A percentile compares a stretch with the other conserved stretches of the same genome.
Evolutionary conservation across 2,888 invertebrate species (phyloP).

Genomic region (Adelphocoris suturalis): DNA sequence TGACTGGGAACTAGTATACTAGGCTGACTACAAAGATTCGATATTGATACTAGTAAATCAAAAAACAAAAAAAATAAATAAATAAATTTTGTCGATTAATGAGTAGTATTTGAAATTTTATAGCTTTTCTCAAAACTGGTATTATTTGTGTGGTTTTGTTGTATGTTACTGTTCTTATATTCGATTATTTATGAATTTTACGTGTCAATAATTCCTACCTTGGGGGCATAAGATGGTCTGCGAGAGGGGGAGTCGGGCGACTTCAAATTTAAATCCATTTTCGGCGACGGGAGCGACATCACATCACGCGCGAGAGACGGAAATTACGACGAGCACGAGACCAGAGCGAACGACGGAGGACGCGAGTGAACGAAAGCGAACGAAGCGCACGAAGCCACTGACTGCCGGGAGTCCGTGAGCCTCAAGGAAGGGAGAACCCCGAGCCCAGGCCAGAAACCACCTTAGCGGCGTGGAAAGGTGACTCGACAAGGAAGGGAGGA

Average conservation of each 20-base stretch:
- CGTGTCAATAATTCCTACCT: not conserved
- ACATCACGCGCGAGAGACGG: constrained; percentile 46
- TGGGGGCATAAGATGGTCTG: not conserved
- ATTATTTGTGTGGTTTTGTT: no score
- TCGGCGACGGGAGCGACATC: constrained; percentile 40
- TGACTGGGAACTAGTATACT: no score
- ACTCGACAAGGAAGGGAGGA: constrained; percentile 21
- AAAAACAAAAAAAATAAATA: no score
- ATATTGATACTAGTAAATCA: no score
- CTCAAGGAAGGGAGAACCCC: not conserved
- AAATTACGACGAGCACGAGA: not conserved
- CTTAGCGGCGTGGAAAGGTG: not conserved
- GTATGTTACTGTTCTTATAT: no score
- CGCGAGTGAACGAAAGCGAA: not conserved
- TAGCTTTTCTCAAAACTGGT: no score
- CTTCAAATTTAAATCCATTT: constrained; percentile 63
- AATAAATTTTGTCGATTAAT: no score
- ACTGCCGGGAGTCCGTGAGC: not conserved
- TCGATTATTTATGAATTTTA: no score
- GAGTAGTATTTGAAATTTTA: no score
- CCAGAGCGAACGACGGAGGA: not conserved
- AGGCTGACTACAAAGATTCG: no score
- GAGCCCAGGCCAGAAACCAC: constrained; percentile 37
- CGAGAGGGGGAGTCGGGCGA: constrained; percentile 24
- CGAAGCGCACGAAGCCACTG: constrained; percentile 18